phyloP scores from a whole-genome alignment of 30 jellyfish, hydroid and myxozoan species.

The Rhopilema esculentum region DNA sequence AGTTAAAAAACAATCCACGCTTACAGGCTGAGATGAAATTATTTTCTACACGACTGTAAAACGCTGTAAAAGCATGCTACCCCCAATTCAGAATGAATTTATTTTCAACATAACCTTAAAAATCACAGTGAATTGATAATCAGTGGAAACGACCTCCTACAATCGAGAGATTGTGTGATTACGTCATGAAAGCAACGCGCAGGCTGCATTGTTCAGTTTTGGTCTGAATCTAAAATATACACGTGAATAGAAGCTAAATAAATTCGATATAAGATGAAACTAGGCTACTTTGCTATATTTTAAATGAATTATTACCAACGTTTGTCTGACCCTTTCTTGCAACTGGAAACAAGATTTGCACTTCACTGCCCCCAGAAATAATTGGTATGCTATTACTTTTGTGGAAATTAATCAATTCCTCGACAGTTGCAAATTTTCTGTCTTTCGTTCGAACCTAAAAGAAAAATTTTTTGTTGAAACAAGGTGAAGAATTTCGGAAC shows the following conservation, averaged over 20 bases:
- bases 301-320: constrained; percentile 12
- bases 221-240: not conserved
- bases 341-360: constrained; percentile 57
- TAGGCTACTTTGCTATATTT: constrained; percentile 1
- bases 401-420: constrained; percentile 80
- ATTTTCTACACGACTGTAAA: too few relatives aligned
- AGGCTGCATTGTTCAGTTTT: too few relatives aligned
- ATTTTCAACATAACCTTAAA: too few relatives aligned
- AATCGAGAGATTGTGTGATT: too few relatives aligned
- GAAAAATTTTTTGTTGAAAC: not conserved
- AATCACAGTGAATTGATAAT: too few relatives aligned
- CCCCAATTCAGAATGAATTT: too few relatives aligned
- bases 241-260: not conserved
- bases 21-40: too few relatives aligned
- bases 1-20: too few relatives aligned
- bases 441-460: constrained; percentile 95
- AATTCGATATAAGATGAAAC: not conserved
- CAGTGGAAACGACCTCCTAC: too few relatives aligned
- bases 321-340: constrained; percentile 1
- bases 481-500: too few relatives aligned
- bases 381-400: constrained; percentile 76
- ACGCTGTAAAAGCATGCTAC: too few relatives aligned
- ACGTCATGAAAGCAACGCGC: too few relatives aligned
- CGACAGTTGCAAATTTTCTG: constrained; percentile 81
- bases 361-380: constrained; percentile 87